Evolutionary conservation across 2,888 invertebrate genomes (phyloP).

Genomic region (Malthinus flaveolus): DNA sequence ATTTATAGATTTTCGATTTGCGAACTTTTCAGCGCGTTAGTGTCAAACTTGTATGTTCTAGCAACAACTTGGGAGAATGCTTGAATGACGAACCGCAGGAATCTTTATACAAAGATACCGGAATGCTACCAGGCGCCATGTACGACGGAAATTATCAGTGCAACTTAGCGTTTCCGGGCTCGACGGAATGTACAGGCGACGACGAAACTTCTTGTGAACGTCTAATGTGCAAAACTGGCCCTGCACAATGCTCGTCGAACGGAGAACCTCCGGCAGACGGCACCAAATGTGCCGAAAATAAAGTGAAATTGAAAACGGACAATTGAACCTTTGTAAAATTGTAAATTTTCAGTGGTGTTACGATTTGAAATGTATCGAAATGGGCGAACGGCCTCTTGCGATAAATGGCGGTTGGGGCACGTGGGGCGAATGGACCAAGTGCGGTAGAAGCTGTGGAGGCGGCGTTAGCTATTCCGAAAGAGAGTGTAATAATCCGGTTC

Average conservation of each 20-base stretch:
- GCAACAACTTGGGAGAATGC: constrained; percentile 68
- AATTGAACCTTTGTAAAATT: background rate
- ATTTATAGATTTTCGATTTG: too few relatives aligned
- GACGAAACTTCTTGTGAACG: constrained; percentile 54
- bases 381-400: constrained; percentile 63
- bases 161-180: constrained; percentile 49
- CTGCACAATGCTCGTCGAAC: constrained; percentile 56
- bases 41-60: constrained; percentile 37
- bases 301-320: constrained; percentile 50
- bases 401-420: constrained; percentile 70
- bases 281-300: constrained; percentile 66
- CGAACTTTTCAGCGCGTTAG: background rate
- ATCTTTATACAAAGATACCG: constrained; percentile 59
- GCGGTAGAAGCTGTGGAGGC: constrained; percentile 67
- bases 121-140: constrained; percentile 66
- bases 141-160: constrained; percentile 70
- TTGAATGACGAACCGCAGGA: constrained; percentile 65
- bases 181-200: constrained; percentile 43
- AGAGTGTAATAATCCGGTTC: constrained; percentile 66
- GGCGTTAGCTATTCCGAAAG: constrained; percentile 62
- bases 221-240: constrained; percentile 57
- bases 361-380: constrained; percentile 63
- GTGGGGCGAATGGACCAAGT: constrained; percentile 63
- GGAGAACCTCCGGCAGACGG: constrained; percentile 67
- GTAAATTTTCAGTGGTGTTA: constrained; percentile 64